Conservation (phyloP, 1,140 invertebrate species). For the Hyphantria cunea region DNA sequence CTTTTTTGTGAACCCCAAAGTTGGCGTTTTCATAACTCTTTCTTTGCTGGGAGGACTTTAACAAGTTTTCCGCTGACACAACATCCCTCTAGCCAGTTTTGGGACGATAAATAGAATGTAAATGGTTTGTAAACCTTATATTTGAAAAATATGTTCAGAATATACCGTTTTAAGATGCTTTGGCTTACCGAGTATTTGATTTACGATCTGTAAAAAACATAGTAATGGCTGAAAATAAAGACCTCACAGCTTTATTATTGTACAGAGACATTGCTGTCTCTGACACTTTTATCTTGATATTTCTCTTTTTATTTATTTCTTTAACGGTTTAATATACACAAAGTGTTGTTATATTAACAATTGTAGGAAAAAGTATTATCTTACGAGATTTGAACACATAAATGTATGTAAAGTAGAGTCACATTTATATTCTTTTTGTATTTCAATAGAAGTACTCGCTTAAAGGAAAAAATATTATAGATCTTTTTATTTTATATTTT, state of each 20-base stretch:
- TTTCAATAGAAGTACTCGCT: too few relatives aligned
- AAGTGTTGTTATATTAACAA: too few relatives aligned
- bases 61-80: slow-evolving; percentile 67
- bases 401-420: too few relatives aligned
- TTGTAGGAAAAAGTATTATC: too few relatives aligned
- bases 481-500: too few relatives aligned
- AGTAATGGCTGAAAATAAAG: slow-evolving; percentile 19
- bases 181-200: slow-evolving; percentile 18
- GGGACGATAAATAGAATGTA: slow-evolving; percentile 53
- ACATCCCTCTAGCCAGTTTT: slow-evolving; percentile 44
- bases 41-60: slow-evolving; percentile 60
- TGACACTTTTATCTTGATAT: slow-evolving; percentile 16
- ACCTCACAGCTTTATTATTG: slow-evolving; percentile 13
- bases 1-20: slow-evolving; percentile 64
- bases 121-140: slow-evolving; percentile 40
- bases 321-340: neutral
- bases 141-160: slow-evolving; percentile 14
- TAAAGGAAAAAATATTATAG: too few relatives aligned
- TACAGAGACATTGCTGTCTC: slow-evolving; percentile 10
- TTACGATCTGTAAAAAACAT: slow-evolving; percentile 24
- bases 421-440: too few relatives aligned
- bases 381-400: too few relatives aligned
- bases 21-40: slow-evolving; percentile 76
- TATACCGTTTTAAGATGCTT: slow-evolving; percentile 21
- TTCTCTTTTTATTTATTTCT: slow-evolving; percentile 3